Evolutionary conservation across 2,888 invertebrate species (phyloP).

Genomic region (Noctua comes): DNA sequence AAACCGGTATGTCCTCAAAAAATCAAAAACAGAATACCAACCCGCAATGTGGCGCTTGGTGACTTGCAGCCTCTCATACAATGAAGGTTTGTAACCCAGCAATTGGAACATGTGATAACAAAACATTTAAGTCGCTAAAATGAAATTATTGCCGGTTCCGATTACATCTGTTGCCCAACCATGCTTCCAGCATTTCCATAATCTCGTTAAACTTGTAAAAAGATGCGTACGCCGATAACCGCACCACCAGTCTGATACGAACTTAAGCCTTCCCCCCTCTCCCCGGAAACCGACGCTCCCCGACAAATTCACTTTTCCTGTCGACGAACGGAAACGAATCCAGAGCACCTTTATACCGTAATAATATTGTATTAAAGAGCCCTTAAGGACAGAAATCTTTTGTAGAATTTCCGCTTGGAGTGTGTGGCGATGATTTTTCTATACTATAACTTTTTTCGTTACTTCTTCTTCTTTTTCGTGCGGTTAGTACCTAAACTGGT

Average conservation of each 20-base stretch:
- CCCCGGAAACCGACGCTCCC: conserved; percentile 69
- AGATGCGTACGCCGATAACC: conserved; percentile 22
- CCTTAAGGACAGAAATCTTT: conserved; percentile 69
- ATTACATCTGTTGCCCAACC: neutral
- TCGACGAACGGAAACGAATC: conserved; percentile 76
- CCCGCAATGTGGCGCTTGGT: neutral
- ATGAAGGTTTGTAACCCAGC: neutral
- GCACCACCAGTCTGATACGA: conserved; percentile 19
- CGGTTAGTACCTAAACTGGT: too few species aligned
- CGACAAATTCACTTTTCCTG: conserved; percentile 83
- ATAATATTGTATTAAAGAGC: conserved; percentile 76
- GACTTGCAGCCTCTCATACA: neutral
- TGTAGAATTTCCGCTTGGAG: conserved; percentile 54
- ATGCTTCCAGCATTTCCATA: conserved; percentile 12
- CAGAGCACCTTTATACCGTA: conserved; percentile 74
- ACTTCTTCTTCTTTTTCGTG: neutral
- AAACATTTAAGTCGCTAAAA: neutral
- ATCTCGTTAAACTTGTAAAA: conserved; percentile 14
- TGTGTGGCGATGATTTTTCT: conserved; percentile 51
- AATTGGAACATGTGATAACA: neutral
- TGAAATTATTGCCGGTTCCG: neutral
- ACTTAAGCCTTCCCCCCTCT: conserved; percentile 28
- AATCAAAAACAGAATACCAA: neutral
- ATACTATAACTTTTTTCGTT: neutral
- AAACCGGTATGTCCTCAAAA: neutral